Conservation (phyloP, 2,113 vertebrate genomes). For the Mystacornis crossleyi region DNA sequence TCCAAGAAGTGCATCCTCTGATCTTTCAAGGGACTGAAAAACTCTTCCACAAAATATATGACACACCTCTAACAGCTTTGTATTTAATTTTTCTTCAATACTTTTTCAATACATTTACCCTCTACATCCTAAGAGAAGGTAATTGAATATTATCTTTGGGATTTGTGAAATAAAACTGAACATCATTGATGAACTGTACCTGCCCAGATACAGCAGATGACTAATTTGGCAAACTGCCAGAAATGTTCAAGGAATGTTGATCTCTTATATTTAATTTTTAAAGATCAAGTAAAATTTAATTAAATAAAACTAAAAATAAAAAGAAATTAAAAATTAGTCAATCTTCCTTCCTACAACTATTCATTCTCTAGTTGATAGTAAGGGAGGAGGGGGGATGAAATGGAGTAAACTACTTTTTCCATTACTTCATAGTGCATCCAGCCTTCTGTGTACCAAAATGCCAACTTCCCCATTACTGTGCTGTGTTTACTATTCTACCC, state of each 20-base stretch:
- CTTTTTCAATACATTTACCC: background rate
- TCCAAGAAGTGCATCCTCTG: background rate
- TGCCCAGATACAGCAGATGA: background rate
- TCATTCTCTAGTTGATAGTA: background rate
- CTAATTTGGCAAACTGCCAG: background rate
- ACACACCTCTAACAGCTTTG: background rate
- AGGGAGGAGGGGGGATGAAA: rapidly evolving
- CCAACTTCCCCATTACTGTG: background rate
- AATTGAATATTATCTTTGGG: background rate
- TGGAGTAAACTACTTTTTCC: background rate
- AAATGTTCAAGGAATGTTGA: background rate
- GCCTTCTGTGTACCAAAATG: background rate
- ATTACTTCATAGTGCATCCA: background rate
- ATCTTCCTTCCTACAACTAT: background rate
- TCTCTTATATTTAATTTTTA: background rate
- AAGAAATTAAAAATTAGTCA: background rate
- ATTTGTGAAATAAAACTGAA: background rate
- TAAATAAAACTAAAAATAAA: background rate
- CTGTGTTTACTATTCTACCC: background rate
- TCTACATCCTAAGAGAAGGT: background rate
- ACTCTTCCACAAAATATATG: background rate
- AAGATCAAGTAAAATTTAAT: background rate
- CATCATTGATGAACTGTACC: background rate
- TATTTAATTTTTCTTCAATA: background rate
- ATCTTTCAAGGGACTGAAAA: background rate